phyloP scores from a whole-genome alignment of 2,888 invertebrate species.

The Spisula solida region DNA sequence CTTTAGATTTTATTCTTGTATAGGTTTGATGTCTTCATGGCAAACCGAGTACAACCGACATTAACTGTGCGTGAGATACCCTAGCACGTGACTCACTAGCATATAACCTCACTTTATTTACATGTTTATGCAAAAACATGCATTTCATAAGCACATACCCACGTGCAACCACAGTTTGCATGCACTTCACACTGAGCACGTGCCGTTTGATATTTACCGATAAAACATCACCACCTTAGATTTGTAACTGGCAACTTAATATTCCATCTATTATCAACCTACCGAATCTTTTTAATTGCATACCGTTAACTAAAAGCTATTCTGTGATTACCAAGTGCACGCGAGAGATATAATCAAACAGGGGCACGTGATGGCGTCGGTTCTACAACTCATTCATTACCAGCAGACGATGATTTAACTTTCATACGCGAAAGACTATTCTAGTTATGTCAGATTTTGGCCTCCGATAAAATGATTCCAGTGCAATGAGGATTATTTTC shows the following conservation, averaged over 20 bases:
- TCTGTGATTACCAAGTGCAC: slow-evolving; percentile 1
- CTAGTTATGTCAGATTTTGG: background rate
- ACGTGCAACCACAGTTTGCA: background rate
- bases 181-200: background rate
- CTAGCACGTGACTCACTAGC: background rate
- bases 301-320: background rate
- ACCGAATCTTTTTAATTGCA: background rate
- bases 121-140: background rate
- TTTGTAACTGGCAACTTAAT: slow-evolving; percentile 11
- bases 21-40: background rate
- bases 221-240: slow-evolving; percentile 8
- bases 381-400: slow-evolving; percentile 3
- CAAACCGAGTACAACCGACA: background rate
- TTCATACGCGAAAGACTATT: background rate
- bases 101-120: background rate
- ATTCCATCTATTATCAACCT: background rate
- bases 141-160: background rate
- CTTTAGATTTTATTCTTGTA: background rate
- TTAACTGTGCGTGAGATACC: background rate
- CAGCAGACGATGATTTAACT: background rate
- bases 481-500: background rate
- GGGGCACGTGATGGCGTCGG: background rate
- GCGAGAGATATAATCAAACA: background rate
- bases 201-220: background rate
- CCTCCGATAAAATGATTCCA: background rate